Conservation (phyloP, 2,888 invertebrate species). For the Sphaerolaimus hirsutus region DNA sequence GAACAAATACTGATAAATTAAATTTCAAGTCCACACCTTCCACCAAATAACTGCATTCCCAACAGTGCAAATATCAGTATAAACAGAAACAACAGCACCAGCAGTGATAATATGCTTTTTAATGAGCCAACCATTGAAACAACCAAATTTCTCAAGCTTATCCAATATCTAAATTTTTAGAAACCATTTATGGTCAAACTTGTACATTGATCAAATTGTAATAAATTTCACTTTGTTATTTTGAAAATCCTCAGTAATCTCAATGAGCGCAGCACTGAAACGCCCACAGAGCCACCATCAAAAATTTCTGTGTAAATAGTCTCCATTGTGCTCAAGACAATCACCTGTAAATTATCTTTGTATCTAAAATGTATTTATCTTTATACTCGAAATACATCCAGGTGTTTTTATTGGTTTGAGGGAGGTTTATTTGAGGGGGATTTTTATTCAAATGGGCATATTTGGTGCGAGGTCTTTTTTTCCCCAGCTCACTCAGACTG, state of each 20-base stretch:
- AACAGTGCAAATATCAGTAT: conserved; percentile 92
- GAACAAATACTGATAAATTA: neutral
- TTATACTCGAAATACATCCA: too few species aligned
- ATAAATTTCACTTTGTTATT: conserved; percentile 67
- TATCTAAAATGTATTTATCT: too few species aligned
- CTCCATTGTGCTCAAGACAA: conserved; percentile 60
- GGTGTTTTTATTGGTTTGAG: too few species aligned
- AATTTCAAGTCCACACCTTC: conserved; percentile 38
- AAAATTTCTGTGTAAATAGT: conserved; percentile 49
- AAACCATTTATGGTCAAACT: neutral
- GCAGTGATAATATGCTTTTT: conserved; percentile 81
- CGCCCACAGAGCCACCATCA: conserved; percentile 42
- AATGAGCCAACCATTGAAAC: conserved; percentile 89
- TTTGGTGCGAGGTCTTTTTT: neutral
- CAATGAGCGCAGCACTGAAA: conserved; percentile 85
- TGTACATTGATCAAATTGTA: neutral
- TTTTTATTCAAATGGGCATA: neutral
- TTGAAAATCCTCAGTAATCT: conserved; percentile 81
- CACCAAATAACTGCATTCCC: conserved; percentile 97
- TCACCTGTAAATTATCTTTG: conserved; percentile 87
- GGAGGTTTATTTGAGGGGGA: conserved; percentile 57
- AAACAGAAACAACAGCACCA: conserved; percentile 79
- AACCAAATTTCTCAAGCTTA: conserved; percentile 79
- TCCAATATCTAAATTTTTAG: conserved; percentile 50
- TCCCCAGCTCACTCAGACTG: too few species aligned